phyloP scores from a whole-genome alignment of 2,888 invertebrate genomes.

The Noctua fimbriata region DNA sequence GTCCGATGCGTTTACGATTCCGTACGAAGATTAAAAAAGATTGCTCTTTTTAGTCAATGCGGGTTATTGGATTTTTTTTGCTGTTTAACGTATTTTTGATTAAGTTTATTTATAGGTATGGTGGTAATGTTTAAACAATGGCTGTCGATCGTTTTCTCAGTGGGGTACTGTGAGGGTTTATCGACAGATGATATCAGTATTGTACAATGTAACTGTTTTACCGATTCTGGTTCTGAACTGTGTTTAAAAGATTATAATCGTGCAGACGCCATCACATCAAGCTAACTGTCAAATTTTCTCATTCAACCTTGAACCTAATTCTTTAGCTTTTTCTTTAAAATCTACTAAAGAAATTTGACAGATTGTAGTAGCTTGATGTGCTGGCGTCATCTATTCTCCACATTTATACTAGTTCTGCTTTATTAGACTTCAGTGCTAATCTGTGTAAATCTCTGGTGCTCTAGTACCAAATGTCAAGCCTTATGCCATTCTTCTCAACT shows the following conservation, averaged over 20 bases:
- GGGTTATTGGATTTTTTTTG: constrained; percentile 83
- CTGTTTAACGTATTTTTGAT: constrained; percentile 66
- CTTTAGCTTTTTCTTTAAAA: too few species aligned
- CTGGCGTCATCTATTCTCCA: too few species aligned
- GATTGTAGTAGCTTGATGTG: too few species aligned
- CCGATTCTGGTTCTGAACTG: not conserved
- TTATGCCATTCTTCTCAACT: not conserved
- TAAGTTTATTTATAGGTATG: constrained; percentile 69
- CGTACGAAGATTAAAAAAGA: constrained; percentile 78
- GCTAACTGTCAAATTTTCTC: too few species aligned
- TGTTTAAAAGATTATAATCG: constrained; percentile 19
- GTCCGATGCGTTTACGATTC: constrained; percentile 82
- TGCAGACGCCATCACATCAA: too few species aligned
- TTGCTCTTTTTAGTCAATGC: constrained; percentile 86
- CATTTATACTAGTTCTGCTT: not conserved
- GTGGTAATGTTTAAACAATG: constrained; percentile 54
- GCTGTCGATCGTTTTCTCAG: constrained; percentile 1
- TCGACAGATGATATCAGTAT: not conserved
- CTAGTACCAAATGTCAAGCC: not conserved
- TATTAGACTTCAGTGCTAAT: not conserved
- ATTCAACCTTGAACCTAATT: too few species aligned
- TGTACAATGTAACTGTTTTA: not conserved
- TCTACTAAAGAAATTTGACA: too few species aligned
- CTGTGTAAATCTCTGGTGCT: too few species aligned
- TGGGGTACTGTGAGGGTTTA: not conserved